A percentile compares a stretch with the other conserved stretches of the same genome.
Conservation (phyloP, 2,113 vertebrate genomes). For the Pseudorasbora parva region DNA sequence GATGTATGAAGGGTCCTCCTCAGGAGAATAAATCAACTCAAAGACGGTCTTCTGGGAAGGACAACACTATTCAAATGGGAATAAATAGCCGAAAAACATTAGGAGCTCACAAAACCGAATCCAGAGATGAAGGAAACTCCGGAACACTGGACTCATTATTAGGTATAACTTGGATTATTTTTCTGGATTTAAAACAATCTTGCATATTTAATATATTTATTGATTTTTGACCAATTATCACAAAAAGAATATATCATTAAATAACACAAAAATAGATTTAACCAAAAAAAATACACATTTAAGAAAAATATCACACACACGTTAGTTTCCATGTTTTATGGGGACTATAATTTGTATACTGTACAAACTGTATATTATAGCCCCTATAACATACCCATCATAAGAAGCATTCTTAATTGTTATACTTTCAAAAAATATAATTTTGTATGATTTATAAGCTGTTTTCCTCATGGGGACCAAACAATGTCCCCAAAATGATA, state of each 20-base stretch:
- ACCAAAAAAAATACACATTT: not conserved
- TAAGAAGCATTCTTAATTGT: no score
- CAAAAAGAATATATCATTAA: not conserved
- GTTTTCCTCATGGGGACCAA: no score
- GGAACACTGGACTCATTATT: conserved; percentile 72
- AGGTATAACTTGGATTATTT: conserved; percentile 70
- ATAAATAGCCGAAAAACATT: conserved; percentile 3
- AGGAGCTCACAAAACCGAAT: conserved; percentile 7
- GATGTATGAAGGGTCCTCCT: conserved; percentile 45
- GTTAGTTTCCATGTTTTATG: no score
- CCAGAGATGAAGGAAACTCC: not conserved
- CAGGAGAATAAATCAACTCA: not conserved
- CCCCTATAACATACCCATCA: no score
- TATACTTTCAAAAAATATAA: no score
- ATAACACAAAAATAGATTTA: not conserved
- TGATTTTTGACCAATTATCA: not conserved
- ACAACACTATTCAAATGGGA: not conserved
- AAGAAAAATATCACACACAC: not conserved
- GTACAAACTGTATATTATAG: no score
- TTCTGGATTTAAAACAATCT: not conserved
- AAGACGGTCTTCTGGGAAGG: not conserved
- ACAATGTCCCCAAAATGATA: no score
- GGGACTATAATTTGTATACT: no score
- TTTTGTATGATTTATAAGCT: no score
- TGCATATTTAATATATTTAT: not conserved